Evolutionary conservation across 2,888 invertebrate genomes (phyloP).

Genomic region (Synergus umbraculus): DNA sequence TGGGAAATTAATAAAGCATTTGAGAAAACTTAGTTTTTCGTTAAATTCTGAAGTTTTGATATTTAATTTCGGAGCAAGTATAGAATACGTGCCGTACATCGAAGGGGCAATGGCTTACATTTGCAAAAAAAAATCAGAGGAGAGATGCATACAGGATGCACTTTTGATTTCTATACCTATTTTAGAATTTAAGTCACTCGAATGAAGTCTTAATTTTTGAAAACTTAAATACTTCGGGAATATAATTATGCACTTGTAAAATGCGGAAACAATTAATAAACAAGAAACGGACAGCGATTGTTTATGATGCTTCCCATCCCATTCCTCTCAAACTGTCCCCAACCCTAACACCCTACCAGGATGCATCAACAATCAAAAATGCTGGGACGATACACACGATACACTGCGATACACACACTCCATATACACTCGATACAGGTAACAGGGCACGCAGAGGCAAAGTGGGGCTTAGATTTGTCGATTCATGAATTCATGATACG

Average conservation of each 20-base stretch:
- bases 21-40: constrained; percentile 2
- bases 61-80: constrained; percentile 23
- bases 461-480: too few relatives aligned
- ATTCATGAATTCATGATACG: too few relatives aligned
- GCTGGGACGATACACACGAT: neutral
- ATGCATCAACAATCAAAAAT: neutral
- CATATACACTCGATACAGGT: too few relatives aligned
- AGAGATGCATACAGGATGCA: constrained; percentile 24
- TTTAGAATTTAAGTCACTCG: neutral
- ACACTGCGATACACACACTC: too few relatives aligned
- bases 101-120: constrained; percentile 18
- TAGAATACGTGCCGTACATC: constrained; percentile 21
- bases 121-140: constrained; percentile 37
- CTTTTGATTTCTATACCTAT: constrained; percentile 15
- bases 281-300: neutral
- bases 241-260: neutral
- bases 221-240: neutral
- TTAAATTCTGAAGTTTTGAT: constrained; percentile 11
- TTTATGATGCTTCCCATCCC: neutral
- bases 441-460: too few relatives aligned
- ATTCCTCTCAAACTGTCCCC: neutral
- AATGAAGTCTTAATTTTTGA: neutral
- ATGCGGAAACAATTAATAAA: neutral
- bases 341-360: neutral
- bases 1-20: neutral